Base-by-base conservation (phyloP, 2,888 invertebrate species). In the Pterostichus madidus region DNA sequence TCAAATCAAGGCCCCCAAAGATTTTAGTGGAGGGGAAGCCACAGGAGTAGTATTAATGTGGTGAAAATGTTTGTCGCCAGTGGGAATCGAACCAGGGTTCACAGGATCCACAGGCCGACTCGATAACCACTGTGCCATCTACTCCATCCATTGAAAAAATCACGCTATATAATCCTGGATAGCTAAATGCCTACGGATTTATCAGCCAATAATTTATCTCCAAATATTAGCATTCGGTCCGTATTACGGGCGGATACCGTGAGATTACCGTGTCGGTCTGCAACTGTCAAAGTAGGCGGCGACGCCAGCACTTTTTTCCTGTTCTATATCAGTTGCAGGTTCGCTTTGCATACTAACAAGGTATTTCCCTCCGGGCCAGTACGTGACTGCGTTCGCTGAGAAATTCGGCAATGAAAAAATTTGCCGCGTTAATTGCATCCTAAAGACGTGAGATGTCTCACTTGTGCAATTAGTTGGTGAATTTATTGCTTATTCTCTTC, bases 361-460 rank as follows among this genome's bases (percentile, higher is more conserved):
- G 31, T 15, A n/a, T 6, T 24, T 49, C 61, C 31, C 59, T 56
- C 31, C 17, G 52, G 68, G 44, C 35, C 24, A 39, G 53, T 71
- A 80, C 80, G 80, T 80, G 80, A 71, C 68, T 39, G 32, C 53
- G 24, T 7, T 10, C 35, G 46, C 73, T 39, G 24, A 32, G 56
- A 44, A 73, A 80, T 71, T 73, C 49, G 53, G 71, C 71, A 80
- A 80, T 80, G 73, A 56, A 80, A 80, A 80, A 80, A 80, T 73
- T 71, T 80, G 71, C 17, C 73, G 71, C 68, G 80, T 80, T 80
- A 80, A 80, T 80, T 80, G 44, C 80, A 80, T 71, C 80, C 71
- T 80, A 73, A 73, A 80, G 73, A 80, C 80, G 71, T 71, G 80
- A 80, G 80, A 80, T 68, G 71, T 71, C 80, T 80, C 80, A 71